Conservation (phyloP, 2,797 vertebrate species). For the Pelobates cultripes region DNA sequence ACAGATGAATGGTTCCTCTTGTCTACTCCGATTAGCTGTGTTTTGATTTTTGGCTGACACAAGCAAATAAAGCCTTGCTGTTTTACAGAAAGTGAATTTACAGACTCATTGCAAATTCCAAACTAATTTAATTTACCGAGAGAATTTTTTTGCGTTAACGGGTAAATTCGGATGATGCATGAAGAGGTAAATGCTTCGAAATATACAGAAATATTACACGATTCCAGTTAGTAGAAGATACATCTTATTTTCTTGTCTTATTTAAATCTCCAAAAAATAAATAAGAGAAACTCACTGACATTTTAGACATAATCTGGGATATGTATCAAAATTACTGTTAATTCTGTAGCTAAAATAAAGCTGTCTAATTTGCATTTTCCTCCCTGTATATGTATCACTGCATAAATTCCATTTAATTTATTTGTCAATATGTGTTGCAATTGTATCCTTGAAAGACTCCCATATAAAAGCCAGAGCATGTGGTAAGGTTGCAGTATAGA, state of each 20-base stretch:
- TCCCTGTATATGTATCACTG: not conserved
- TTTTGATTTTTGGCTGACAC: not conserved
- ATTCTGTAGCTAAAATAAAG: conserved; percentile 2
- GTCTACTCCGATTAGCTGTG: not conserved
- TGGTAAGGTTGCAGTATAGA: not conserved
- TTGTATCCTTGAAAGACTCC: not conserved
- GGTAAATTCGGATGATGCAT: not conserved
- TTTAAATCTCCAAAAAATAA: not conserved
- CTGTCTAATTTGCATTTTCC: conserved; percentile 1
- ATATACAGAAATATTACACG: not conserved
- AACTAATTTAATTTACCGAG: not conserved
- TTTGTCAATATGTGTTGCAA: not conserved
- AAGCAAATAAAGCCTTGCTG: not conserved
- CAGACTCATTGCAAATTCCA: not conserved
- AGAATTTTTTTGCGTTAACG: not conserved
- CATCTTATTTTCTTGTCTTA: not conserved
- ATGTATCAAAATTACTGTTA: conserved; percentile 12
- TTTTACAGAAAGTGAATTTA: not conserved
- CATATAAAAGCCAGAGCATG: not conserved
- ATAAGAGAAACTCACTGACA: not conserved
- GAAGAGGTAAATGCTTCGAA: not conserved
- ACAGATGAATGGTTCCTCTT: not conserved
- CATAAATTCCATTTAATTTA: conserved; percentile 10
- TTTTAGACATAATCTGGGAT: conserved; percentile 11
- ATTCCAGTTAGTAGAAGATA: not conserved